Evolutionary conservation across 1,140 invertebrate species (phyloP), one percentile per base, ranked within the genome.

Genomic region (Metopolophium dirhodum): DNA sequence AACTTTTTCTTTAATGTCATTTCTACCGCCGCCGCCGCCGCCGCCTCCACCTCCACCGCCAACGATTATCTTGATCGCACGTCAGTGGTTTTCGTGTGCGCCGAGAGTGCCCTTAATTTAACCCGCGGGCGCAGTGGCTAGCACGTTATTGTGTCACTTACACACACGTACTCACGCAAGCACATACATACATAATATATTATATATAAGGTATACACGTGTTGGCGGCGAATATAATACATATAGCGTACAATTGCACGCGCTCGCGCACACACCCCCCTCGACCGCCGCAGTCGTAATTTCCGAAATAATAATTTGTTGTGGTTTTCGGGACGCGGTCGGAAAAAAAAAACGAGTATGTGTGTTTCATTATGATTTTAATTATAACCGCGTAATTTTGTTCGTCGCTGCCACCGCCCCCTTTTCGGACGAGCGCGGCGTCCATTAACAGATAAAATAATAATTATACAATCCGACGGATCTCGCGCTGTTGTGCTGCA

Each of bases 41-140:
- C 61, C 51, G 49, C 14, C 47, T 47, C 54, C 51, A 20, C 51
- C 51, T 22, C 51, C 51, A 45, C 61, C 51, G 35, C 14, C 47
- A 47, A 85, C 23, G 20, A 54, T 91, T 83, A 92, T 92, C 91
- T 92, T 92, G 91, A 92, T 92, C 91, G 91, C 77, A 92, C 91
- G 91, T 92, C 91, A 92, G 91, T 49, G 68, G 68, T 85, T 49
- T 47, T 92, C 90, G 61, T 68, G 57, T 23, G 61, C 30, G 20
- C 37, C 14, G 30, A 82, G 77, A 82, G 68, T 92, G 91, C 91
- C 91, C 35, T 92, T 83, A 82, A 92, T 92, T 83, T 83, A 51
- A 85, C 68, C 91, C 47, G 77, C 22, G 22, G n/a, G 26, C n/a
- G 26, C n/a, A 49, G n/a, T 35, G 87, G 49, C 49, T 45, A 47